Evolutionary conservation across 2,113 vertebrate species (phyloP).

Genomic region (Notarius lentiginosus): DNA sequence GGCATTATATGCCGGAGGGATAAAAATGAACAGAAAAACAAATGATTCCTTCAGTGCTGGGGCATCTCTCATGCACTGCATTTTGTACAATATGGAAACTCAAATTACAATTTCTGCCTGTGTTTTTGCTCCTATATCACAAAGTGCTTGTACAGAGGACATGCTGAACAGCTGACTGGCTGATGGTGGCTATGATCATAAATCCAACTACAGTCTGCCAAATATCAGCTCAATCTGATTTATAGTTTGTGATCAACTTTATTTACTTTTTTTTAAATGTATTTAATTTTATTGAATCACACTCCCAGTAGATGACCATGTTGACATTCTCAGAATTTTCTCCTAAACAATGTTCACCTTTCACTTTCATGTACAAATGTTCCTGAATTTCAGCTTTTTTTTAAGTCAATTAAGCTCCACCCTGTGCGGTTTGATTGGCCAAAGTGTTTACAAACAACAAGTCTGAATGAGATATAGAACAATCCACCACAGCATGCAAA

Average conservation of each 20-base stretch:
- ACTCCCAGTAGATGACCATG: neutral
- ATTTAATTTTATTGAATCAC: neutral
- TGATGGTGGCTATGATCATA: neutral
- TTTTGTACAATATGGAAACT: slow-evolving; percentile 15
- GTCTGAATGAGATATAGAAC: neutral
- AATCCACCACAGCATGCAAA: neutral
- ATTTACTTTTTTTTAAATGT: too few species aligned
- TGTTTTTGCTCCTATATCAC: slow-evolving; percentile 33
- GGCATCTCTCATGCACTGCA: neutral
- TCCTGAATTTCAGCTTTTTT: neutral
- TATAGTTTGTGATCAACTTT: neutral
- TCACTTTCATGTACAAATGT: neutral
- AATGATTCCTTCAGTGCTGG: slow-evolving; percentile 25
- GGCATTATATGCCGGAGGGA: neutral
- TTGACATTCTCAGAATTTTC: neutral
- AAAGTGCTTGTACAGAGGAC: neutral
- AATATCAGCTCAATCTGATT: neutral
- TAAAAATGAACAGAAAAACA: slow-evolving; percentile 43
- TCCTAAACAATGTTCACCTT: neutral
- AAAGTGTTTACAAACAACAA: neutral
- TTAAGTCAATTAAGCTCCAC: neutral
- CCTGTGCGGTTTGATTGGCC: neutral
- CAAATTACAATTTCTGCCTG: slow-evolving; percentile 35
- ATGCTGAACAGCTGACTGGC: neutral
- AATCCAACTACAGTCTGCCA: neutral